These are phyloP conservation scores for Drosophila histrio DNA, from an alignment of 2,888 invertebrate genomes.

Conservation along the genomic window DNA sequence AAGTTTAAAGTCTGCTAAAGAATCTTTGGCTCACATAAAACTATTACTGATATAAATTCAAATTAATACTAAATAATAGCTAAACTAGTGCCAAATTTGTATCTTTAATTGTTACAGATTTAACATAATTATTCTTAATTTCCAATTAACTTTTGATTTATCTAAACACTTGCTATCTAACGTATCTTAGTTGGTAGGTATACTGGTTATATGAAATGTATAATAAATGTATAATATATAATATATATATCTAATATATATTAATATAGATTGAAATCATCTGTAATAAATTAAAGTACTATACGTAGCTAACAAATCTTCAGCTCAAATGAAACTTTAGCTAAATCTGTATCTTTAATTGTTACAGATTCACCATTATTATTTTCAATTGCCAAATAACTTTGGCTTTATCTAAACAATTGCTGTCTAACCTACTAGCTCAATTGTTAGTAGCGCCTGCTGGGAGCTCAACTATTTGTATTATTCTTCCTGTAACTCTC, in stretches of 20 bases:
- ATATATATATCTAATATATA: too few species aligned
- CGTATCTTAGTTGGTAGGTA: too few species aligned
- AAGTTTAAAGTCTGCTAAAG: background rate
- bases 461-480: slow-evolving; percentile 7
- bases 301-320: background rate
- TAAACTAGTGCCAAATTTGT: background rate
- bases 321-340: too few species aligned
- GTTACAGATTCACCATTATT: background rate
- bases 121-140: background rate
- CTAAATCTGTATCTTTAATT: background rate
- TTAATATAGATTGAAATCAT: background rate
- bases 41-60: too few species aligned
- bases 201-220: too few species aligned
- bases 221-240: too few species aligned
- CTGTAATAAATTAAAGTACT: too few species aligned
- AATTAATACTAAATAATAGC: too few species aligned
- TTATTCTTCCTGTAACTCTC: slow-evolving; percentile 18
- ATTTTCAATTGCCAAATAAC: background rate
- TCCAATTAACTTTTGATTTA: background rate
- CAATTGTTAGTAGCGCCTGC: background rate
- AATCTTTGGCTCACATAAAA: background rate
- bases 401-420: background rate
- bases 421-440: slow-evolving; percentile 4
- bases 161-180: background rate
- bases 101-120: background rate